These are phyloP conservation scores for Antennarius striatus DNA, from an alignment of 2,113 vertebrate species.

Conservation along the genomic window DNA sequence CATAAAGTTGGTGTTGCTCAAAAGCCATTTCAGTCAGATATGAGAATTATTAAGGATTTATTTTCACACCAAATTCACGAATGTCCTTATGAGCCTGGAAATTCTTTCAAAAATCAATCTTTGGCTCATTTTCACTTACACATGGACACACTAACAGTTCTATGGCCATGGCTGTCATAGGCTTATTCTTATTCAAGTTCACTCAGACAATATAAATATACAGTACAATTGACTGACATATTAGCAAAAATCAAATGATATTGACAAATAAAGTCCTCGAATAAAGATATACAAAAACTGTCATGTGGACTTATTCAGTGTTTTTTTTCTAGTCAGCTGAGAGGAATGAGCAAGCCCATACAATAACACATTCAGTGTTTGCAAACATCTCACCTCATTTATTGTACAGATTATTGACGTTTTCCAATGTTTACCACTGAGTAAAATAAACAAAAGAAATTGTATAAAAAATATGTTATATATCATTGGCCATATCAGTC, in stretches of 20 bases:
- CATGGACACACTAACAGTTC: slow-evolving; percentile 28
- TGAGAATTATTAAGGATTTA: neutral
- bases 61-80: neutral
- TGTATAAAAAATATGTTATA: slow-evolving; percentile 33
- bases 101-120: slow-evolving; percentile 2
- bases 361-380: slow-evolving; percentile 24
- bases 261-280: slow-evolving; percentile 25
- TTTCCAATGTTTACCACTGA: slow-evolving; percentile 33
- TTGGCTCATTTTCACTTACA: slow-evolving; percentile 9
- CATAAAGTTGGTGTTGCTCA: neutral
- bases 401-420: slow-evolving; percentile 7
- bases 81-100: neutral
- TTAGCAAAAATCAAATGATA: slow-evolving; percentile 6
- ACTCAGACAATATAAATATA: slow-evolving; percentile 40
- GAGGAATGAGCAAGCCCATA: slow-evolving; percentile 17
- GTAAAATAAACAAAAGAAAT: slow-evolving; percentile 31
- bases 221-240: slow-evolving; percentile 22
- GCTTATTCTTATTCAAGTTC: slow-evolving; percentile 53
- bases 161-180: slow-evolving; percentile 13
- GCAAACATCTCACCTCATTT: slow-evolving; percentile 20
- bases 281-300: slow-evolving; percentile 15
- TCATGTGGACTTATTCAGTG: slow-evolving; percentile 4
- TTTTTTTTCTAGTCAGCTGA: slow-evolving; percentile 4
- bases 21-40: slow-evolving; percentile 13
- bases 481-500: slow-evolving; percentile 29